Conservation (phyloP, 2,113 vertebrate species). For the Ariopsis seemanni region DNA sequence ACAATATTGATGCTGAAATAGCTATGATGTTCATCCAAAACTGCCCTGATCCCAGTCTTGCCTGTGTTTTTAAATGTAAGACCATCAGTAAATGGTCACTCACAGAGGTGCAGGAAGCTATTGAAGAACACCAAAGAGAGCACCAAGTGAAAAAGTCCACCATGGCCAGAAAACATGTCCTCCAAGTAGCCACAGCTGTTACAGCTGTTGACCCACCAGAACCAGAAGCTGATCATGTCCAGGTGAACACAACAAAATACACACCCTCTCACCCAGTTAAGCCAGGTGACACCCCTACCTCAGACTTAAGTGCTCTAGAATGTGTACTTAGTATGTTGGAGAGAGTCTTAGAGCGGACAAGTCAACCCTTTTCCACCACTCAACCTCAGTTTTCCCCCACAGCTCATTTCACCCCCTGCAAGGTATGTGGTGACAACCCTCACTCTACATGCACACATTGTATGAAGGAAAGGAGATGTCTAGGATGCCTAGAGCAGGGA, state of each 20-base stretch:
- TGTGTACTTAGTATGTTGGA: conserved; percentile 22
- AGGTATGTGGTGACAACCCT: conserved; percentile 10
- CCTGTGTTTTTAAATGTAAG: no score
- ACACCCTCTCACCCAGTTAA: background rate
- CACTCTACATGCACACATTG: conserved; percentile 2
- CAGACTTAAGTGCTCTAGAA: background rate
- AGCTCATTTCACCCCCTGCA: background rate
- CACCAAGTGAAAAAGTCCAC: no score
- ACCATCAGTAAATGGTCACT: no score
- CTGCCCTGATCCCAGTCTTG: no score
- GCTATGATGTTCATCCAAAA: no score
- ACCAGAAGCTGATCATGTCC: no score
- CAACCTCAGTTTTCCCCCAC: background rate
- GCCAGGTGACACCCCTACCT: background rate
- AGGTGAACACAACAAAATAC: background rate
- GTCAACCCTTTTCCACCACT: background rate
- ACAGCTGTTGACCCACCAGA: no score
- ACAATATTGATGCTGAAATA: no score
- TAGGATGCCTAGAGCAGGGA: background rate
- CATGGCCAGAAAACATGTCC: no score
- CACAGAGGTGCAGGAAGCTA: no score
- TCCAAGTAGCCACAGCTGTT: no score
- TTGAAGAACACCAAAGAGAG: no score
- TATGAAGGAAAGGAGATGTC: background rate
- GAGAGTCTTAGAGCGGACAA: conserved; percentile 6